phyloP scores from a whole-genome alignment of 2,113 vertebrate species.

The Dolichotis patagonum region DNA sequence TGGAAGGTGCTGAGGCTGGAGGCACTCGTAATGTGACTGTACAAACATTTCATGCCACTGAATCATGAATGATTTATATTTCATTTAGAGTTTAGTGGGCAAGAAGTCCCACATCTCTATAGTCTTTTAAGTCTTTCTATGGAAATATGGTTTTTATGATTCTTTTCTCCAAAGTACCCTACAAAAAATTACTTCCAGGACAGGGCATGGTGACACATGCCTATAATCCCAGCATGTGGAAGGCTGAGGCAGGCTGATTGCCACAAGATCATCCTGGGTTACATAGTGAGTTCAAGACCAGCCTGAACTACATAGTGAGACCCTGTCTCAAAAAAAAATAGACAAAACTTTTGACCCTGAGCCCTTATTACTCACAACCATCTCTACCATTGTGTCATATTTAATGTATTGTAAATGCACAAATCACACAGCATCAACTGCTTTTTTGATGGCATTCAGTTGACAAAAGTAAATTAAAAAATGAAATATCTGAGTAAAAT shows the following conservation, averaged over 20 bases:
- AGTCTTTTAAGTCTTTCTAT: constrained; percentile 37
- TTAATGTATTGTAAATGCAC: neutral
- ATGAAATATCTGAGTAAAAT: neutral
- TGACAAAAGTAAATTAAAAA: neutral
- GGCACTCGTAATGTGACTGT: neutral
- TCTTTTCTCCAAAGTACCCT: neutral
- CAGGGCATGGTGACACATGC: neutral
- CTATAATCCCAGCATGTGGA: neutral
- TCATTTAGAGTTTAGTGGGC: neutral
- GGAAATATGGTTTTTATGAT: neutral
- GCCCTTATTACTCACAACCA: neutral
- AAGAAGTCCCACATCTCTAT: neutral
- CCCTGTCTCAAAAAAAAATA: neutral
- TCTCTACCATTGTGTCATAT: neutral
- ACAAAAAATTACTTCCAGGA: neutral
- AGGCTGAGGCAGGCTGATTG: neutral
- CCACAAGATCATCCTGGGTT: neutral
- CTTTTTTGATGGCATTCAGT: neutral
- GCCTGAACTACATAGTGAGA: neutral
- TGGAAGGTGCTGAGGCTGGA: neutral
- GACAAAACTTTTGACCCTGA: neutral
- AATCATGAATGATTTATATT: neutral
- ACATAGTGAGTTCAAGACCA: neutral
- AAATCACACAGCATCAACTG: neutral
- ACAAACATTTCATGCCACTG: neutral